Evolutionary conservation across 2,113 vertebrate genomes (phyloP).

Genomic region (Melanerpes aurifrons): DNA sequence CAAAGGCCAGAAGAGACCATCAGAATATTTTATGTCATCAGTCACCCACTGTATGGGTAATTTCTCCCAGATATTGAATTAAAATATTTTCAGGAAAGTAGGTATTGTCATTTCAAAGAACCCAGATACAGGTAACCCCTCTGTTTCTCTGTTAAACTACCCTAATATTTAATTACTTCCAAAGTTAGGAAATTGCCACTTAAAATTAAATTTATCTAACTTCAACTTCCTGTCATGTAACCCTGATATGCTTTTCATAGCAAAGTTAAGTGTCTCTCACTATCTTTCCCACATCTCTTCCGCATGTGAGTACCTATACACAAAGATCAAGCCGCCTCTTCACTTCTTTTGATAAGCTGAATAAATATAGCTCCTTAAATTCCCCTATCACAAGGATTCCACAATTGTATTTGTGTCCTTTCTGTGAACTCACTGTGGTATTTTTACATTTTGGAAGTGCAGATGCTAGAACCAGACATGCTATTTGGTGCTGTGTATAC

Average conservation of each 20-base stretch:
- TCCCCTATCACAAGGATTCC: not conserved
- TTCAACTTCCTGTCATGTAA: constrained; percentile 38
- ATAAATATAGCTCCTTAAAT: constrained; percentile 42
- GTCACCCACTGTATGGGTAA: not conserved
- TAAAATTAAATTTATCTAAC: not conserved
- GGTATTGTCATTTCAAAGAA: not conserved
- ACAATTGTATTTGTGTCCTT: constrained; percentile 7
- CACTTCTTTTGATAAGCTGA: constrained; percentile 51
- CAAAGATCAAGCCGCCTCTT: constrained; percentile 31
- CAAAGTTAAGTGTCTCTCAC: not conserved
- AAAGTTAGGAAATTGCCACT: not conserved
- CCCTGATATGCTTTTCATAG: not conserved
- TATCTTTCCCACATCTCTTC: constrained; percentile 54
- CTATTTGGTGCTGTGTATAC: not conserved
- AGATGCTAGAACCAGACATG: not conserved
- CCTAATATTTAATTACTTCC: not conserved
- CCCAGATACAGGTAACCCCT: not conserved
- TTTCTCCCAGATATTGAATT: not conserved
- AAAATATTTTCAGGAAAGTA: not conserved
- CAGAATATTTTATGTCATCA: not conserved
- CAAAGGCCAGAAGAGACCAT: not conserved
- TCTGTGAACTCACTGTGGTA: constrained; percentile 28
- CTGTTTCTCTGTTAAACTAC: not conserved
- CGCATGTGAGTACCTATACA: not conserved
- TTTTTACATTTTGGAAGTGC: not conserved